Conservation (phyloP, 2,113 vertebrate genomes). For the Lonchura striata region DNA sequence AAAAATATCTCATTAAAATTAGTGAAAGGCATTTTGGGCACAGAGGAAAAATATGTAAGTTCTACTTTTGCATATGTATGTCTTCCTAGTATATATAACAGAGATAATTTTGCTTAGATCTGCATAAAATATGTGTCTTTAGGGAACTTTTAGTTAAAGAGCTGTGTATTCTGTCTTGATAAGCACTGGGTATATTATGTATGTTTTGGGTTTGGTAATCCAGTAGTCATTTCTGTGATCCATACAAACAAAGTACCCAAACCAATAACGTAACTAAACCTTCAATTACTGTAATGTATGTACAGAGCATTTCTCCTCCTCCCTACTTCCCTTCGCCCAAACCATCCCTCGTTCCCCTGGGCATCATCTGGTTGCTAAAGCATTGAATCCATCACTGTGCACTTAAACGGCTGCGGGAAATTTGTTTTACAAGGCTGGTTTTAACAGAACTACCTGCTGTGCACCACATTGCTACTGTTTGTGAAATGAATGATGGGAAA, state of each 20-base stretch:
- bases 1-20: background rate
- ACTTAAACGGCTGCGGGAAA: conserved; percentile 80
- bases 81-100: background rate
- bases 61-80: background rate
- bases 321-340: conserved; percentile 38
- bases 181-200: background rate
- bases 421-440: conserved; percentile 91
- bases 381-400: conserved; percentile 36
- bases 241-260: conserved; percentile 72
- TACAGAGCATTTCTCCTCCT: conserved; percentile 63
- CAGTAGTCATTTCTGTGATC: conserved; percentile 68
- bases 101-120: background rate
- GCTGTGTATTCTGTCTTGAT: conserved; percentile 3
- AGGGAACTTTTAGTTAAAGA: background rate
- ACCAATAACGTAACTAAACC: conserved; percentile 75
- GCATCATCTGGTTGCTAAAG: conserved; percentile 43
- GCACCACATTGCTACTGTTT: conserved; percentile 80
- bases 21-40: background rate
- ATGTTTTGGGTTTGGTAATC: conserved; percentile 70
- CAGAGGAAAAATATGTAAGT: background rate
- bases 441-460: conserved; percentile 89
- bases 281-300: conserved; percentile 79
- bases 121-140: conserved; percentile 21
- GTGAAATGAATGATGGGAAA: conserved; percentile 83
- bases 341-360: conserved; percentile 55